Evolutionary conservation across 2,888 invertebrate species (phyloP).

Genomic region (Catocala fraxini): DNA sequence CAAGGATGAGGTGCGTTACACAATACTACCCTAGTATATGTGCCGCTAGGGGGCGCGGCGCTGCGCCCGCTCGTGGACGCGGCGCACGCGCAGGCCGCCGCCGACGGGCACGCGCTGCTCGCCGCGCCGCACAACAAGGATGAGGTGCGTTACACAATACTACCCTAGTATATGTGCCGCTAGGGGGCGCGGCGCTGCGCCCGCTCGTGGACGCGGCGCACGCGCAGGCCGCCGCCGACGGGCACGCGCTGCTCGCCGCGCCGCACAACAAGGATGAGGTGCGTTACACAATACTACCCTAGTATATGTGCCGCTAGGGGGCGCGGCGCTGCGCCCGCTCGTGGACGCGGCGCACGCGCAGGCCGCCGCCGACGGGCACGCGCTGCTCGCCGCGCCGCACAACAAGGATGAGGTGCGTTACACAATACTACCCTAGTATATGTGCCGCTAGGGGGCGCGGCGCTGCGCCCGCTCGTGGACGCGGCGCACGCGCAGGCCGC

Average conservation of each 20-base stretch:
- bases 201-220: slow-evolving; percentile 87
- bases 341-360: slow-evolving; percentile 86
- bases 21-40: too few species aligned
- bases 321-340: slow-evolving; percentile 89
- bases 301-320: slow-evolving; percentile 87
- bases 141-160: slow-evolving; percentile 32
- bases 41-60: slow-evolving; percentile 91
- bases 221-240: slow-evolving; percentile 80
- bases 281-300: too few species aligned
- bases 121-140: slow-evolving; percentile 51
- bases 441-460: slow-evolving; percentile 90
- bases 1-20: slow-evolving; percentile 51
- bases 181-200: slow-evolving; percentile 89
- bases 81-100: slow-evolving; percentile 80
- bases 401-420: slow-evolving; percentile 52
- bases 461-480: slow-evolving; percentile 88
- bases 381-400: slow-evolving; percentile 52
- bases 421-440: too few species aligned
- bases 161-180: slow-evolving; percentile 78
- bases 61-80: slow-evolving; percentile 88
- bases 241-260: slow-evolving; percentile 62
- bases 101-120: slow-evolving; percentile 71
- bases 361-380: slow-evolving; percentile 80
- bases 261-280: slow-evolving; percentile 56
- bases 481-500: slow-evolving; percentile 81